Evolutionary conservation across 2,888 invertebrate genomes (phyloP), one percentile per base, ranked within the genome.

Genomic region (Hyposoter dolosus): DNA sequence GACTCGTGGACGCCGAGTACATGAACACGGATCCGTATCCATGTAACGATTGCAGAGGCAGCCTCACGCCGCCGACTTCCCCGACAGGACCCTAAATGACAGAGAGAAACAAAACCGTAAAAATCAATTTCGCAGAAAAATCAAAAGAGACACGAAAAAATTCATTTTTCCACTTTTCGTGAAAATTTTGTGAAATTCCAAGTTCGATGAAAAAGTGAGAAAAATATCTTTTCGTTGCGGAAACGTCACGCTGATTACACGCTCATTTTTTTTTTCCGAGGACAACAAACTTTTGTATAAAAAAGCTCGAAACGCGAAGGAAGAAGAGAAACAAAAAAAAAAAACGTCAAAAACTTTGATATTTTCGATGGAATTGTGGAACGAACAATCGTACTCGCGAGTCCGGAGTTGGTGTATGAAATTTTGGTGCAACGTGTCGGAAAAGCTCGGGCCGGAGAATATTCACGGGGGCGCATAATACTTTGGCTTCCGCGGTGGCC

Each of bases 1-100:
- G 93, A 89, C 94, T 94, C 90, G 94, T 94, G 89, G 94, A 93
- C 85, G 94, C 94, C 90, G 94, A 94, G 91, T 94, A 94, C 94
- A 94, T 94, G 92, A 94, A 94, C 90, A 94, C 93, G 86, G 94
- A 94, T 89, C 94, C 94, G 92, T 94, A 94, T 90, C 94, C 94
- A 93, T 94, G 94, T 90, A 94, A 90, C 88, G 94, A 94, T 89
- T 94, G 94, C 89, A 94, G 88, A 63, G 94, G 94, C 91, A 94
- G 91, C 89, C 94, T 93, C 88, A 94, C 94, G 90, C 94, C 94
- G 88, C 94, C 94, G 89, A 94, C 94, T 89, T 94, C 94, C 80
- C 94, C 94, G 88, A 94, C 94, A 88, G 94, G 94, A 91, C 94
- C 94, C 94, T 72, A 7, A 60, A 60, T 19, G 50, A 28, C 28